Evolutionary conservation across 2,888 invertebrate species (phyloP).

Genomic region (Harpagoxenus sublaevis): DNA sequence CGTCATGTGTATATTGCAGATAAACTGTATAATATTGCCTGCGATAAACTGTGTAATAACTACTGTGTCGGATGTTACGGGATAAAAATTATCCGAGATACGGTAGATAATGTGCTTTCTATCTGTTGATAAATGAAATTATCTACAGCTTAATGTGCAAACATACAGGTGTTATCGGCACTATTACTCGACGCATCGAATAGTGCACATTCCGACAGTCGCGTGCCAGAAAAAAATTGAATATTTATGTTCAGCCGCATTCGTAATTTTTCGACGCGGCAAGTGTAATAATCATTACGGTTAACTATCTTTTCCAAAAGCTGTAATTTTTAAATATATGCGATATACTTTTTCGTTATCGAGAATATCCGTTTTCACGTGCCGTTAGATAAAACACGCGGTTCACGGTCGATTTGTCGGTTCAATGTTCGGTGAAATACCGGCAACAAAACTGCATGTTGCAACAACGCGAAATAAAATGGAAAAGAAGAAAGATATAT

Average conservation of each 20-base stretch:
- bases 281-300: constrained; percentile 1
- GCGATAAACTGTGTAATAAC: neutral
- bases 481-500: neutral
- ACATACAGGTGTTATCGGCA: neutral
- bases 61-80: neutral
- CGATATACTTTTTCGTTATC: constrained; percentile 12
- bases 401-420: neutral
- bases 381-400: neutral
- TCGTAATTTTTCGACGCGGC: constrained; percentile 5
- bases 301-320: neutral
- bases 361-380: constrained; percentile 1
- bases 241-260: neutral
- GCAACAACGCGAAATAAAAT: neutral
- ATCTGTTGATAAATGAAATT: constrained; percentile 12
- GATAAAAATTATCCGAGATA: neutral
- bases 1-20: neutral
- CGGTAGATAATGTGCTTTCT: neutral
- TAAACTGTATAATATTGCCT: neutral
- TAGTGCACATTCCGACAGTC: neutral
- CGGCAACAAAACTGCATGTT: neutral
- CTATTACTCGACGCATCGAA: neutral
- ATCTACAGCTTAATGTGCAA: neutral
- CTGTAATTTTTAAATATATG: neutral
- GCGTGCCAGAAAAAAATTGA: neutral
- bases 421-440: constrained; percentile 6